Evolutionary conservation across 2,797 vertebrate species (phyloP), one percentile per base, ranked within the genome.

Genomic region (Poeciliopsis paucimaculata): DNA sequence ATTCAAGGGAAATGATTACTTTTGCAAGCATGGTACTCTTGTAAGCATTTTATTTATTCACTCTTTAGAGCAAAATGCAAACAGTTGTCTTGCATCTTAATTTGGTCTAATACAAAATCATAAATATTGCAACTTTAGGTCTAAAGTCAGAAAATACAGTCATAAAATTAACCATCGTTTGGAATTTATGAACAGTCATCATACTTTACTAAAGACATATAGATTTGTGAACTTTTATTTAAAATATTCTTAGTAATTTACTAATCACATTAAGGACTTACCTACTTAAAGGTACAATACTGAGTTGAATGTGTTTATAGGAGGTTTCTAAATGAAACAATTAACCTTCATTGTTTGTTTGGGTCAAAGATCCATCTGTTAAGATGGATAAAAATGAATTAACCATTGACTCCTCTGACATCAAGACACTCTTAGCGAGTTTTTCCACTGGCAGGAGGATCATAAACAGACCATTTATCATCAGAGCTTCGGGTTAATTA

Each of bases 391-490:
- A 1, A 41, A 46, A 26, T 53, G 51, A 80, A 81, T 81, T 4
- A 80, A 77, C 41, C 5, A 4, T 72, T 26, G 62, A 77, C 77
- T 45, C 46, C 70, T 77, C 41, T 82, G 75, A 82, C 77, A 57
- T 72, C 71, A 53, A 84, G 77, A 84, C 51, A 78, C 47, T 75
- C 46, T 86, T 75, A 90, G 86, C 82, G 70, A 75, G 53, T 77
- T n/a, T 78, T 79, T 84, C 83, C 62, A 75, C 72, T 81, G 68
- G 72, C 80, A 76, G 46, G 20, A 77, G 62, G 81, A 76, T 73
- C 41, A 79, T 82, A 86, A 90, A 89, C 79, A 80, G 75, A 66
- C 72, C 78, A 83, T 92, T 91, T 86, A 87, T 87, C 87, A 77
- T 74, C 70, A 31, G 73, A 80, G 79, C 82, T 87, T 86, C 87